A percentile compares a stretch with the other conserved stretches of the same genome.
Evolutionary conservation across 1,140 invertebrate species (phyloP).

Genomic region (Adelges cooleyi): DNA sequence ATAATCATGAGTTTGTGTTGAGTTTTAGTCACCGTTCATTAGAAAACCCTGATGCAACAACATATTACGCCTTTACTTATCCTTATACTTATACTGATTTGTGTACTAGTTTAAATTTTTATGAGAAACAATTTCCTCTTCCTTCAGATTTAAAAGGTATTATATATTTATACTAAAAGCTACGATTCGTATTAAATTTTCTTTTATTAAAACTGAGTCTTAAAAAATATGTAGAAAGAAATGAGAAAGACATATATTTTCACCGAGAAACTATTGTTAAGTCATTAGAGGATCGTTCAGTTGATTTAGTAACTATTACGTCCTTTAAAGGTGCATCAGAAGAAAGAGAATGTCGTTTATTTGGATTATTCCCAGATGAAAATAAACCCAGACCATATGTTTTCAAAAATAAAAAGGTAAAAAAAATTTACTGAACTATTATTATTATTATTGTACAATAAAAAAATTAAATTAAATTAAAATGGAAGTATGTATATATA

Average conservation of each 20-base stretch:
- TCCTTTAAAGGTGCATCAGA: conserved; percentile 65
- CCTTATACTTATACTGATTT: conserved; percentile 77
- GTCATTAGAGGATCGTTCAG: conserved; percentile 65
- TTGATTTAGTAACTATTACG: conserved; percentile 80
- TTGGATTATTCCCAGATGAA: conserved; percentile 63
- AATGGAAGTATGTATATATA: background rate
- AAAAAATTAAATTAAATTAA: background rate
- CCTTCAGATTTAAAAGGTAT: conserved; percentile 20
- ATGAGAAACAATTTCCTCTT: conserved; percentile 47
- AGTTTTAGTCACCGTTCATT: conserved; percentile 66
- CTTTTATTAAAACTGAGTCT: background rate
- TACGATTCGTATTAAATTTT: background rate
- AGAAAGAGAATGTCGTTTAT: conserved; percentile 57
- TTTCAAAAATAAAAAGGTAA: conserved; percentile 61
- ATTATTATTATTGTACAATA: background rate
- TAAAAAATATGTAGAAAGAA: conserved; percentile 31
- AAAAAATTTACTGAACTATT: background rate
- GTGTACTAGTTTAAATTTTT: conserved; percentile 52
- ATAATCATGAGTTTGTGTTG: conserved; percentile 44
- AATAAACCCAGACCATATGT: conserved; percentile 54
- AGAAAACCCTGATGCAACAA: conserved; percentile 57
- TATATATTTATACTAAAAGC: background rate
- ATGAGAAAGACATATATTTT: conserved; percentile 68
- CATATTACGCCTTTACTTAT: conserved; percentile 86
- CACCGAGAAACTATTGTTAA: conserved; percentile 68